Conservation (phyloP, 2,797 vertebrate species). For the Syngnathus acus region DNA sequence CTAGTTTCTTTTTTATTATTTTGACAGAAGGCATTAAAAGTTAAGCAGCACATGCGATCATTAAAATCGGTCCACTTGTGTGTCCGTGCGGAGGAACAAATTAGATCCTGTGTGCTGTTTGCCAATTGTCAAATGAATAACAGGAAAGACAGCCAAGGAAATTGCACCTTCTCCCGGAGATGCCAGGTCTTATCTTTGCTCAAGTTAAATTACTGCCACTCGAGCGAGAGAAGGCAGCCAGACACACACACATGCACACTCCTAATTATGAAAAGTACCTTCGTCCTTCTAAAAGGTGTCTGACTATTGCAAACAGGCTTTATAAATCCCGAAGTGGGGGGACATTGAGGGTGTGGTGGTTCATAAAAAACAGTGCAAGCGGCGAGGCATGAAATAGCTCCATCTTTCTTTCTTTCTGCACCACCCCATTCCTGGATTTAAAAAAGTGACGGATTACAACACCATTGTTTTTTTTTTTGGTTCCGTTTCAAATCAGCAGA, state of each 20-base stretch:
- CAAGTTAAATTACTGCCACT: constrained; percentile 58
- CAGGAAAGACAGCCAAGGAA: constrained; percentile 59
- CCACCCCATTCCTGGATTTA: constrained; percentile 50
- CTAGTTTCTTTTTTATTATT: constrained; percentile 18
- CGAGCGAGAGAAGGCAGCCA: constrained; percentile 41
- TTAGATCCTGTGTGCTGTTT: constrained; percentile 55
- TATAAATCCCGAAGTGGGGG: constrained; percentile 37
- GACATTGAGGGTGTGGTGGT: constrained; percentile 25
- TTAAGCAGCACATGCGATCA: constrained; percentile 30
- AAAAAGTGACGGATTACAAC: constrained; percentile 65
- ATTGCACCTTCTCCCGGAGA: constrained; percentile 48
- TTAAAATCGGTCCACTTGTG: constrained; percentile 29
- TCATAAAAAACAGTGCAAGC: constrained; percentile 60
- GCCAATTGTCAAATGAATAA: constrained; percentile 59
- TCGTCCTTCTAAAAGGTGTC: constrained; percentile 41
- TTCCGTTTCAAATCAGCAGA: constrained; percentile 74
- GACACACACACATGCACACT: constrained; percentile 25
- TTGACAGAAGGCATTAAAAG: constrained; percentile 17
- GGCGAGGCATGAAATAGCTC: constrained; percentile 71
- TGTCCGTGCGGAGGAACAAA: constrained; percentile 29
- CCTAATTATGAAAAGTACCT: constrained; percentile 59
- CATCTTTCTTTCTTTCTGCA: constrained; percentile 59
- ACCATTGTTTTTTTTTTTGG: constrained; percentile 64
- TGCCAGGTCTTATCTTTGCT: constrained; percentile 51
- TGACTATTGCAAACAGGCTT: constrained; percentile 48